A percentile compares a stretch with the other conserved stretches of the same genome.
These are phyloP conservation scores for Crocuta crocuta DNA, from an alignment of 2,113 vertebrate genomes.

Conservation along the genomic window DNA sequence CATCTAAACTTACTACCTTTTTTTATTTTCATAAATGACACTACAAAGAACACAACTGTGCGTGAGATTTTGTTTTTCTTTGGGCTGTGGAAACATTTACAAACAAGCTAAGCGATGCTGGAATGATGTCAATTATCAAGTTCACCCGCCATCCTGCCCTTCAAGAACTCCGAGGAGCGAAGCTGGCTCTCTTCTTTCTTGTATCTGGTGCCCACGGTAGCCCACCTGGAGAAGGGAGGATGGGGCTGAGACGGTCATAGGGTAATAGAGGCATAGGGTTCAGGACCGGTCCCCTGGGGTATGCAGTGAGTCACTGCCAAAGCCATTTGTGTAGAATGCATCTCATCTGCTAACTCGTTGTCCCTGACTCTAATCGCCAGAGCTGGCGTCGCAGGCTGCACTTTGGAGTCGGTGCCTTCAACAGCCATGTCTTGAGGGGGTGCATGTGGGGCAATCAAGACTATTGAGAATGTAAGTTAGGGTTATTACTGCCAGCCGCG, in stretches of 20 bases:
- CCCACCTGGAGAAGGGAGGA: not conserved
- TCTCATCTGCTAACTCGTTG: not conserved
- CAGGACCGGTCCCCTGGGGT: not conserved
- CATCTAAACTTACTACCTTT: not conserved
- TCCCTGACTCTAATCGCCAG: slow-evolving; percentile 31
- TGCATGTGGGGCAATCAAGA: not conserved
- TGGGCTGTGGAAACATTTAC: not conserved
- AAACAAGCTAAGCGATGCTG: not conserved
- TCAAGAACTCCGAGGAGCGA: not conserved
- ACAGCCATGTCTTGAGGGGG: slow-evolving; percentile 43
- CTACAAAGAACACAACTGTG: not conserved
- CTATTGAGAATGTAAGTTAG: slow-evolving; percentile 65
- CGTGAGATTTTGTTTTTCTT: not conserved
- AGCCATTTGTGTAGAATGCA: not conserved
- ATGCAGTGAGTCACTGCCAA: not conserved
- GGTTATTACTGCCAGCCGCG: slow-evolving; percentile 74
- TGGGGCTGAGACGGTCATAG: not conserved
- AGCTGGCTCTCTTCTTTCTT: not conserved
- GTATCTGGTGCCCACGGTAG: not conserved
- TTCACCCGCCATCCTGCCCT: not conserved
- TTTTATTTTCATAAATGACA: not conserved
- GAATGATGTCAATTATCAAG: not conserved
- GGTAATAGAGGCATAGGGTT: slow-evolving; percentile 9
- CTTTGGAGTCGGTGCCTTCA: not conserved
- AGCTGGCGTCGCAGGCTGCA: not conserved